These are phyloP conservation scores for Aphelocoma californica DNA, from an alignment of 2,797 vertebrate species.

Conservation along the genomic window DNA sequence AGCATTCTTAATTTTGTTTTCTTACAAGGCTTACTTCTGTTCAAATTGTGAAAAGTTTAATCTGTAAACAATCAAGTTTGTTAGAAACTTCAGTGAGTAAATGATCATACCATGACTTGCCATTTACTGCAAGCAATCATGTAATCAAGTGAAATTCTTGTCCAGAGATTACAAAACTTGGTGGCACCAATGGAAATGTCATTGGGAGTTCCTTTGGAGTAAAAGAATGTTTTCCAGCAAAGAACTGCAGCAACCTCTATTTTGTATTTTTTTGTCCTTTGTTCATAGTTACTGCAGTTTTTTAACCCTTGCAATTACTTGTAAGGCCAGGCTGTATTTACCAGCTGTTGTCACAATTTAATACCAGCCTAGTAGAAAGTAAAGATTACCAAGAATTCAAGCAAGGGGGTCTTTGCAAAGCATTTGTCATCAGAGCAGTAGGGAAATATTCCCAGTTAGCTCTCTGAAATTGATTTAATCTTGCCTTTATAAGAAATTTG, in stretches of 20 bases:
- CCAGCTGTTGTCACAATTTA: background rate
- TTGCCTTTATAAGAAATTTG: background rate
- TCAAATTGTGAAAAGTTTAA: background rate
- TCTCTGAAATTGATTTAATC: background rate
- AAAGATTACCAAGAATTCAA: background rate
- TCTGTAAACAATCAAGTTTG: background rate
- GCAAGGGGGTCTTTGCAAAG: background rate
- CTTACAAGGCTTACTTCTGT: background rate
- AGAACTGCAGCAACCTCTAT: background rate
- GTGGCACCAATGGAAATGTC: background rate
- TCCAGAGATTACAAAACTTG: background rate
- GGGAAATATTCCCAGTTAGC: background rate
- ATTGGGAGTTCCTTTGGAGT: background rate
- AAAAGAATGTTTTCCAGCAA: background rate
- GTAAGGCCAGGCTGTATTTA: background rate
- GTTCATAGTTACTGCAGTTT: background rate
- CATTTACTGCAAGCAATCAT: constrained; percentile 3
- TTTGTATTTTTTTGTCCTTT: constrained; percentile 15
- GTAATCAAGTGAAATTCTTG: background rate
- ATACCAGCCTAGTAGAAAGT: background rate
- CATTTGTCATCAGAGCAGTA: background rate
- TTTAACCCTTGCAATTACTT: background rate
- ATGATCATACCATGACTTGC: background rate
- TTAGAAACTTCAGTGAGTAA: background rate
- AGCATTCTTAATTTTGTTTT: background rate